Percentiles rank a stretch among this genome's conserved stretches.
These are phyloP conservation scores for Apotomis turbidana DNA, from an alignment of 2,888 invertebrate genomes.

Conservation along the genomic window DNA sequence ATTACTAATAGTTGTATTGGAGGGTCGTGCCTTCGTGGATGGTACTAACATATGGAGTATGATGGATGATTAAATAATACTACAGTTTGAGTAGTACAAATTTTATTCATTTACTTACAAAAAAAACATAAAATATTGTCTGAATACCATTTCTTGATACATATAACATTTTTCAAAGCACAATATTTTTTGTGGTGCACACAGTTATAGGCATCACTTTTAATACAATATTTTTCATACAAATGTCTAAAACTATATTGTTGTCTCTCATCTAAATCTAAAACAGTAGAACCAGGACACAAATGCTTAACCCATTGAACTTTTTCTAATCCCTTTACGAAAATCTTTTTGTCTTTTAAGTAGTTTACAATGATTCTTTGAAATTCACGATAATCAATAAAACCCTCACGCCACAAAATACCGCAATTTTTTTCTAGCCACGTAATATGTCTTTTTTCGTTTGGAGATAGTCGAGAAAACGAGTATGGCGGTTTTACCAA, in stretches of 20 bases:
- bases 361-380: constrained; percentile 9
- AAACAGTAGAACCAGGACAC: constrained; percentile 3
- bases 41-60: too few relatives aligned
- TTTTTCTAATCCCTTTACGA: constrained; percentile 31
- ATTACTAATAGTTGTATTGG: too few relatives aligned
- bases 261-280: constrained; percentile 17
- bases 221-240: constrained; percentile 7
- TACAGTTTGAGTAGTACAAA: too few relatives aligned
- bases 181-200: neutral
- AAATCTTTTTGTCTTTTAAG: constrained; percentile 10
- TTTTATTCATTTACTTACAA: too few relatives aligned
- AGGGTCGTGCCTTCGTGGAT: too few relatives aligned
- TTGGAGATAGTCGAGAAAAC: constrained; percentile 14
- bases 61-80: too few relatives aligned
- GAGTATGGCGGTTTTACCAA: constrained; percentile 28
- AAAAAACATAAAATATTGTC: too few relatives aligned
- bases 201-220: neutral
- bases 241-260: constrained; percentile 13
- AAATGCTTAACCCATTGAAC: constrained; percentile 28
- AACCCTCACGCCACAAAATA: constrained; percentile 22
- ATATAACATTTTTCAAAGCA: constrained; percentile 1
- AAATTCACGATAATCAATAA: constrained; percentile 20
- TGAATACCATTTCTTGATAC: constrained; percentile 4
- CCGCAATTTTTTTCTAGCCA: constrained; percentile 27
- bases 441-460: constrained; percentile 18